Base-by-base conservation (phyloP, 2,113 vertebrate species). In the Tenrec ecaudatus region DNA sequence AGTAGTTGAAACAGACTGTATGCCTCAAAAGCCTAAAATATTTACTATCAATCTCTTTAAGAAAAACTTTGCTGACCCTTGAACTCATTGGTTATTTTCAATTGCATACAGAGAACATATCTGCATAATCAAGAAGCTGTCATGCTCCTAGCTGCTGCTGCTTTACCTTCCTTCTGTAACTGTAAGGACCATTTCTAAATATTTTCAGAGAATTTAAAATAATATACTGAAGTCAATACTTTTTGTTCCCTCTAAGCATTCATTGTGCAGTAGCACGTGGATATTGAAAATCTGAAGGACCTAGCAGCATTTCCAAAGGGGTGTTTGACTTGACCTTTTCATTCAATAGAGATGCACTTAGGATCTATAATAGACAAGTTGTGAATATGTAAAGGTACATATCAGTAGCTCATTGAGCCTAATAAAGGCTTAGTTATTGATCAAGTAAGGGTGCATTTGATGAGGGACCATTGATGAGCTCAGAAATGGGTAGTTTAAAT, bases 361-460 rank as follows among this genome's bases (percentile, higher is more conserved):
- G 77, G 62, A 86, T 90, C 76, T 92, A 81, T 75, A 91, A 6
- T 68, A 73, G 68, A 81, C 66, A 93, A 76, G 79, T 31, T 84
- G 81, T 94, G 79, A 90, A 97, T 93, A 95, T 82, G 92, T 71
- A 94, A 94, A 90, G 38, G 60, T 66, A 81, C 64, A 78, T 79
- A 93, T 71, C 79, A 53, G 47, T 53, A 53, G 47, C 47, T 53
- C 47, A 94, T 77, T 92, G 40, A 81, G 36, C 25, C 53, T 86
- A 90, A 87, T 84, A 60, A 95, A 92, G 22, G 22, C 53, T 96
- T 89, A 86, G 64, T 25, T 96, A 95, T 96, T 93, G 86, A 95
- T 94, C 94, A 86, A 71, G 27, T 40, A 92, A 71, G 16, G 58
- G 83, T 82, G 6, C 9, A 86, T 14, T 33, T 89, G 86, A 95